A percentile compares a stretch with the other conserved stretches of the same genome.
Conservation (phyloP, 2,113 vertebrate species). For the Eurystomus gularis region DNA sequence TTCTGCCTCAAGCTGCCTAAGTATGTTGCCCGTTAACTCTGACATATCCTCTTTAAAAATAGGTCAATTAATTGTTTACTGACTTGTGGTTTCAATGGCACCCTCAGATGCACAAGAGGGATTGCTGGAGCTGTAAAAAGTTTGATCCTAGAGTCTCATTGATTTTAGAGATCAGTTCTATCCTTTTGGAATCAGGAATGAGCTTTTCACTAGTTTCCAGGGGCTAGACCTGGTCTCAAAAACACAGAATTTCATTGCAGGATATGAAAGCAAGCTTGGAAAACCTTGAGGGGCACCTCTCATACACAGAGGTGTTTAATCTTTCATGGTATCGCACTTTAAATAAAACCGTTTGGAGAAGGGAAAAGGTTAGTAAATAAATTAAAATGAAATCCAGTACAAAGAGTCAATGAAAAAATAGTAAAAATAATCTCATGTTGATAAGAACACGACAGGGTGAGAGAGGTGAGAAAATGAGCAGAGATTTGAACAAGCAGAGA, state of each 20-base stretch:
- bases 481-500: neutral
- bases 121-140: neutral
- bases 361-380: neutral
- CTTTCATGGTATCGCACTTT: neutral
- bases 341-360: neutral
- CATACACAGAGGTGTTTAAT: neutral
- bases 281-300: neutral
- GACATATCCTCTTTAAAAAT: neutral
- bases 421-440: neutral
- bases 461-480: neutral
- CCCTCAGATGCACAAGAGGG: neutral
- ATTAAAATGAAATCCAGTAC: neutral
- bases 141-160: neutral
- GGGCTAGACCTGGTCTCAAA: neutral
- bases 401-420: neutral
- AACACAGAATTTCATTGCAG: neutral
- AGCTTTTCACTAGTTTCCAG: neutral
- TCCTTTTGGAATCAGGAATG: neutral
- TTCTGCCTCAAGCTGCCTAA: conserved; percentile 48
- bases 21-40: neutral
- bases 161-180: neutral
- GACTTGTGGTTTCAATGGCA: neutral
- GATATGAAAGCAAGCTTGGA: neutral
- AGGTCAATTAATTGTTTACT: conserved; percentile 28
- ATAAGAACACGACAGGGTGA: neutral